Evolutionary conservation across 2,797 vertebrate species (phyloP).

Genomic region (Channallabes apus): DNA sequence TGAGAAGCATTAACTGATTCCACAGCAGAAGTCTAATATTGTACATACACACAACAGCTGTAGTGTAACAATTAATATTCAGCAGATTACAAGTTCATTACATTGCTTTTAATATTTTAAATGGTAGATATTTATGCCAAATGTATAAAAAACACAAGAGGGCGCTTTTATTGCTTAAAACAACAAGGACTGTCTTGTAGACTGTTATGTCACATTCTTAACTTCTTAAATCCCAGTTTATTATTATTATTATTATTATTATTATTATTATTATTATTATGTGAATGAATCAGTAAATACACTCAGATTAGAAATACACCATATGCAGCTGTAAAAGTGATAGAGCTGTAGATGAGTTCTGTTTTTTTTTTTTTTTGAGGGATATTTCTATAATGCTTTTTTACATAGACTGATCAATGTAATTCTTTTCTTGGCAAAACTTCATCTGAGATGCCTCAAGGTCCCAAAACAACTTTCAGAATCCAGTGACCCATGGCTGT

Average conservation of each 20-base stretch:
- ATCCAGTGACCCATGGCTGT: conserved; percentile 33
- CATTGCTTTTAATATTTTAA: background rate
- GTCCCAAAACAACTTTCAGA: background rate
- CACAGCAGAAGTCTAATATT: background rate
- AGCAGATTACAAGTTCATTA: too few species aligned
- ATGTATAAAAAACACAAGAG: conserved; percentile 28
- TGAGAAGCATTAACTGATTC: background rate
- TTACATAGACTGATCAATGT: background rate
- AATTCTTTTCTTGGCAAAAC: background rate
- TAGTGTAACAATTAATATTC: background rate
- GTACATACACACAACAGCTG: background rate
- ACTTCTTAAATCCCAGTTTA: background rate
- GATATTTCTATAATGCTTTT: background rate
- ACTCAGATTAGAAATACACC: background rate
- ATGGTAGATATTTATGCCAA: background rate
- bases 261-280: too few species aligned
- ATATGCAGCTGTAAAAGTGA: background rate
- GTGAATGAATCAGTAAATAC: background rate
- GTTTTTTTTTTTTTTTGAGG: background rate
- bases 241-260: background rate
- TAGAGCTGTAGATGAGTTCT: background rate
- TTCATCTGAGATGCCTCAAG: background rate
- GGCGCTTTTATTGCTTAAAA: conserved; percentile 40
- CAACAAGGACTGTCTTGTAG: background rate
- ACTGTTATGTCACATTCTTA: conserved; percentile 7